Percentiles rank a stretch among this genome's conserved stretches.
Evolutionary conservation across 2,888 invertebrate genomes (phyloP).

Genomic region (Tiliacea aurago): DNA sequence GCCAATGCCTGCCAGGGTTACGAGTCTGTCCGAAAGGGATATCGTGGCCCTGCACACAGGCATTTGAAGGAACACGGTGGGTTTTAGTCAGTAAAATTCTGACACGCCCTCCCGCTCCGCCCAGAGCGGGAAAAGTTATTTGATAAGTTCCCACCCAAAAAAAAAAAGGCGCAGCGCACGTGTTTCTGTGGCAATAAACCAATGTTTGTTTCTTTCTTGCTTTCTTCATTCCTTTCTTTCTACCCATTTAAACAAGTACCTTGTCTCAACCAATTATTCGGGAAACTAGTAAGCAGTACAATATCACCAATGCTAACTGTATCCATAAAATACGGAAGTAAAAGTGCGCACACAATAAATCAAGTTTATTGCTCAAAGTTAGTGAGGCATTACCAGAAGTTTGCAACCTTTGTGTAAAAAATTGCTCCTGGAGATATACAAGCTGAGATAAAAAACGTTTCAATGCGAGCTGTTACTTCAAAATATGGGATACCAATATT

Average conservation of each 20-base stretch:
- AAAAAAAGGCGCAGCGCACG: too few species aligned
- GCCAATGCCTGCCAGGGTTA: too few species aligned
- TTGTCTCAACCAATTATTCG: not conserved
- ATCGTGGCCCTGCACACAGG: not conserved
- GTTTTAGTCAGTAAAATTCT: too few species aligned
- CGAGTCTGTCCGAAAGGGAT: too few species aligned
- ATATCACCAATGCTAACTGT: constrained; percentile 26
- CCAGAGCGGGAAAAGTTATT: too few species aligned
- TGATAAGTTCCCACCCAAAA: too few species aligned
- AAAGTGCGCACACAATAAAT: constrained; percentile 50
- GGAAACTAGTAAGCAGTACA: constrained; percentile 7
- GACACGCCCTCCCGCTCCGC: too few species aligned
- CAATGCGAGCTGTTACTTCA: not conserved
- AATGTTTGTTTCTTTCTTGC: not conserved
- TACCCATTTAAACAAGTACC: not conserved
- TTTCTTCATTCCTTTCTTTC: not conserved
- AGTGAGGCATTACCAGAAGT: constrained; percentile 54
- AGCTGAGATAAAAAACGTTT: constrained; percentile 35
- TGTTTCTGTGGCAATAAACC: not conserved
- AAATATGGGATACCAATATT: too few species aligned
- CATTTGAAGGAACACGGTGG: too few species aligned
- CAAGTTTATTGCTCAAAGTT: constrained; percentile 59
- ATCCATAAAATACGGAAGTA: constrained; percentile 39
- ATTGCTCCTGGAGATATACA: constrained; percentile 19
- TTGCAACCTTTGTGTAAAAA: constrained; percentile 53